Conservation (phyloP, 1,140 invertebrate genomes). For the Melanaphis sacchari region DNA sequence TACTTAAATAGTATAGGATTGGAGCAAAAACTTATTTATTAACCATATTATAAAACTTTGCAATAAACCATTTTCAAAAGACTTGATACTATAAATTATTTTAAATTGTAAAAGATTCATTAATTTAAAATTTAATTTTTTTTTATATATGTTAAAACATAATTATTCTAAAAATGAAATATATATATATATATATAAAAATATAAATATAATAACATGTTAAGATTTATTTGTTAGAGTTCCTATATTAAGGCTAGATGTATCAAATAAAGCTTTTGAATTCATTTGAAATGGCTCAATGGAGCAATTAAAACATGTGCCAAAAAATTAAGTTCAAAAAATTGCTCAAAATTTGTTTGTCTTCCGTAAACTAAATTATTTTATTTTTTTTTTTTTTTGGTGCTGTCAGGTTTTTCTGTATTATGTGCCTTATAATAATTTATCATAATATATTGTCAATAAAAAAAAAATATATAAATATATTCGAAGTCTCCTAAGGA, state of each 20-base stretch:
- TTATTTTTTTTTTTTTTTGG: conserved; percentile 46
- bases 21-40: conserved; percentile 43
- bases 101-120: neutral
- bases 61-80: conserved; percentile 40
- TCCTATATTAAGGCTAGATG: conserved; percentile 55
- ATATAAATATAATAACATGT: neutral
- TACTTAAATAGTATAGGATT: conserved; percentile 40
- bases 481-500: neutral
- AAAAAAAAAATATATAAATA: neutral
- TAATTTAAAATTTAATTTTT: neutral
- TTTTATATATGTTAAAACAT: conserved; percentile 2
- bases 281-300: conserved; percentile 43
- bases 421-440: conserved; percentile 54
- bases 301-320: conserved; percentile 45
- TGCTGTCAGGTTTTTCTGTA: conserved; percentile 50
- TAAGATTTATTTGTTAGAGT: conserved; percentile 52
- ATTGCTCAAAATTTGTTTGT: conserved; percentile 54
- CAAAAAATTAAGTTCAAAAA: conserved; percentile 43
- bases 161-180: neutral
- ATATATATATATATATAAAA: neutral
- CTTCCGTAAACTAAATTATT: conserved; percentile 38
- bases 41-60: conserved; percentile 2
- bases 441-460: conserved; percentile 21
- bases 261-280: conserved; percentile 48
- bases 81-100: conserved; percentile 20